Percentiles rank a stretch among this genome's conserved stretches.
These are phyloP conservation scores for Bacillus rossius DNA, from an alignment of 1,140 invertebrate species.

Conservation along the genomic window DNA sequence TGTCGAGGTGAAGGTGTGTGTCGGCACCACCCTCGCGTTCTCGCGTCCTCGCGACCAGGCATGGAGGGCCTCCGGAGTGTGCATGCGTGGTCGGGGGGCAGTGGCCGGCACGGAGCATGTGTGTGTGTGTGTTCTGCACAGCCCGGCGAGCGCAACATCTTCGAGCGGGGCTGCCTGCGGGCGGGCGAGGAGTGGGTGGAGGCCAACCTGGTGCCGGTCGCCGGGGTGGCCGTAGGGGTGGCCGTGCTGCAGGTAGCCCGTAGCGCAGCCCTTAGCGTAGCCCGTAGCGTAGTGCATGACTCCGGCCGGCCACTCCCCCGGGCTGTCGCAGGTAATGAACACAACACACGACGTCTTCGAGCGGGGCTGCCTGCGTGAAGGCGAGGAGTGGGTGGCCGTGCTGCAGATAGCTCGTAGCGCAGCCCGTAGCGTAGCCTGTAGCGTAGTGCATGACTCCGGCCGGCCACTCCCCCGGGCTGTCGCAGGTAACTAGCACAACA, in stretches of 20 bases:
- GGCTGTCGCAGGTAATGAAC: background rate
- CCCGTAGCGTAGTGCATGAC: conserved; percentile 1
- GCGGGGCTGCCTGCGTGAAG: conserved; percentile 85
- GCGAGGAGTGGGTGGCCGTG: conserved; percentile 88
- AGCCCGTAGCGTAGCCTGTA: no score
- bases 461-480: background rate
- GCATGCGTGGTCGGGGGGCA: no score
- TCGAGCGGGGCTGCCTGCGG: conserved; percentile 88
- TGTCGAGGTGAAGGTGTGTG: no score
- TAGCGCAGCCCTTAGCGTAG: background rate
- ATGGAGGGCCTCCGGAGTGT: no score
- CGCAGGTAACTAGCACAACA: background rate
- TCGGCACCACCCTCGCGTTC: no score
- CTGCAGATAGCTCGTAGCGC: conserved; percentile 60
- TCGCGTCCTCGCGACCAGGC: no score
- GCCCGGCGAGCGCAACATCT: conserved; percentile 80
- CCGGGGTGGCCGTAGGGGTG: conserved; percentile 71
- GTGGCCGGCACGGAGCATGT: no score
- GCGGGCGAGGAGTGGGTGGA: conserved; percentile 94
- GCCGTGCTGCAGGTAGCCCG: conserved; percentile 73
- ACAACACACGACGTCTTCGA: conserved; percentile 91
- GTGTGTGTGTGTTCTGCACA: conserved; percentile 37
- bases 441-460: background rate
- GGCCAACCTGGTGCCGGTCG: conserved; percentile 81
- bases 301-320: background rate